Evolutionary conservation across 2,113 vertebrate genomes (phyloP).

Genomic region (Stictonetta naevosa): DNA sequence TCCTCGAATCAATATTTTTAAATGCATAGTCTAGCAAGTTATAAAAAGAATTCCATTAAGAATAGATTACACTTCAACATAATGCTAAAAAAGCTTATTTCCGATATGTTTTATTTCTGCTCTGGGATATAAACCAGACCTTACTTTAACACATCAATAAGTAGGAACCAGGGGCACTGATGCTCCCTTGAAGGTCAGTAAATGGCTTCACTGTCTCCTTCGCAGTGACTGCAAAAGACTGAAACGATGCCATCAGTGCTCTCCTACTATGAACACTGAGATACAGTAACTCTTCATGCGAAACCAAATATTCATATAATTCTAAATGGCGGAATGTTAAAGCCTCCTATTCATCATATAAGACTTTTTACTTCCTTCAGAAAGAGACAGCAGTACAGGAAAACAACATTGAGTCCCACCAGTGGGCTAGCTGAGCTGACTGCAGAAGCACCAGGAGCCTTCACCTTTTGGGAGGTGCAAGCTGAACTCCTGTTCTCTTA

Average conservation of each 20-base stretch:
- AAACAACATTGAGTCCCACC: not conserved
- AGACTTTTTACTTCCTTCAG: not conserved
- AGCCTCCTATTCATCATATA: not conserved
- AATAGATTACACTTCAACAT: not conserved
- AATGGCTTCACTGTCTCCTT: not conserved
- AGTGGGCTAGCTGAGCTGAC: not conserved
- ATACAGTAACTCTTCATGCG: not conserved
- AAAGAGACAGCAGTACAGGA: not conserved
- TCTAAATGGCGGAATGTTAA: not conserved
- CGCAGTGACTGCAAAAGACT: not conserved
- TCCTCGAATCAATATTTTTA: slow-evolving; percentile 34
- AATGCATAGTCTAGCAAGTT: slow-evolving; percentile 15
- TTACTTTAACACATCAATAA: not conserved
- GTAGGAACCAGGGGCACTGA: not conserved
- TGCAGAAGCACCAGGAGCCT: not conserved
- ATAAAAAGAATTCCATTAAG: slow-evolving; percentile 53
- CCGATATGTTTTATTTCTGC: not conserved
- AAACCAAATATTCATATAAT: not conserved
- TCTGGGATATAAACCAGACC: not conserved
- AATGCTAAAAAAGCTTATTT: slow-evolving; percentile 31
- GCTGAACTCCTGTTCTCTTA: not conserved
- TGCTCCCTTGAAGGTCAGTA: not conserved
- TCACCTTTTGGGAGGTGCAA: not conserved
- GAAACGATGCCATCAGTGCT: not conserved
- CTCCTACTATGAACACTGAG: not conserved